phyloP scores from a whole-genome alignment of 53 echinoderm and acorn worm species.

The Holothuria scabra region DNA sequence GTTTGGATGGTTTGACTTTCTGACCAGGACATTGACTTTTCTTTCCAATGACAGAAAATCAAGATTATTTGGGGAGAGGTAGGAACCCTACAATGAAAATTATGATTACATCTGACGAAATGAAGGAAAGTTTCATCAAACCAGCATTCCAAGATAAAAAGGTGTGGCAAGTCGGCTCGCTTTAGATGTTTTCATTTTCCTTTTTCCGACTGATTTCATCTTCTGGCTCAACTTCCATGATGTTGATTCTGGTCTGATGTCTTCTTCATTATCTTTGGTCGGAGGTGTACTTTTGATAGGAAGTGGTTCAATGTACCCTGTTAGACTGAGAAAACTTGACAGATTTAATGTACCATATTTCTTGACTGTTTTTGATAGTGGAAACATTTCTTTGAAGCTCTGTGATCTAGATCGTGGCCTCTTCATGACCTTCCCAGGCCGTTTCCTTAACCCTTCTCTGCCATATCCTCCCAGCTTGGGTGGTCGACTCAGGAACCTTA shows the following conservation, averaged over 20 bases:
- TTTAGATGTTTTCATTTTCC: constrained; percentile 32
- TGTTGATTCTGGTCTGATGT: background rate
- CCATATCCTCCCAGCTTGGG: constrained; percentile 47
- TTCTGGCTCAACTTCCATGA: constrained; percentile 80
- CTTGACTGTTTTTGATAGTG: constrained; percentile 68
- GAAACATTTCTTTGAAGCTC: constrained; percentile 79
- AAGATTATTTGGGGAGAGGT: too few relatives aligned
- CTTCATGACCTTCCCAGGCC: constrained; percentile 70
- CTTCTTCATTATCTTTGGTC: background rate
- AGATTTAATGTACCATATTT: constrained; percentile 61
- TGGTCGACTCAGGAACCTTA: background rate
- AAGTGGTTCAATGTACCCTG: constrained; percentile 60
- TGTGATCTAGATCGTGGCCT: constrained; percentile 69
- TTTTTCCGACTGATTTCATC: constrained; percentile 78
- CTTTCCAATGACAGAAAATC: too few relatives aligned
- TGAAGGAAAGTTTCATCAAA: background rate
- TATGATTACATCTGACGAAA: too few relatives aligned
- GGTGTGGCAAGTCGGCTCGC: constrained; percentile 2
- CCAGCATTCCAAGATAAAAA: constrained; percentile 32
- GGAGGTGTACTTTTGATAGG: constrained; percentile 36
- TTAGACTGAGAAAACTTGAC: constrained; percentile 56
- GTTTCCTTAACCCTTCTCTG: constrained; percentile 68
- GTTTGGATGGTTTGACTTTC: too few relatives aligned
- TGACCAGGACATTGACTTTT: too few relatives aligned
- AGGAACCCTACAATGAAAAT: too few relatives aligned